A percentile compares a stretch with the other conserved stretches of the same genome.
Evolutionary conservation across 2,797 vertebrate genomes (phyloP).

Genomic region (Dallia pectoralis): DNA sequence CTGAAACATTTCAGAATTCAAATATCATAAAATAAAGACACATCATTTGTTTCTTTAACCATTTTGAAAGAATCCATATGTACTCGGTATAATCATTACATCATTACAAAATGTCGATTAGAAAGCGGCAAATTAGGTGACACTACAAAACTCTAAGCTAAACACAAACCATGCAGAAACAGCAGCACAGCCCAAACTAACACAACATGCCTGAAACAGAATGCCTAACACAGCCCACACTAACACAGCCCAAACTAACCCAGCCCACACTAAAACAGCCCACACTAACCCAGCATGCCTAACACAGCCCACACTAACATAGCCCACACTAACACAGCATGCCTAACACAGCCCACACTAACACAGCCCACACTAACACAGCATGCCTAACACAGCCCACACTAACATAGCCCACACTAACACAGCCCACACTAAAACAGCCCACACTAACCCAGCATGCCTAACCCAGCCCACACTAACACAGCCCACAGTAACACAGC

Average conservation of each 20-base stretch:
- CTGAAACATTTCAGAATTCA: not conserved
- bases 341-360: no score
- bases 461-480: constrained; percentile 28
- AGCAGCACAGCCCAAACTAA: constrained; percentile 26
- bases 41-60: not conserved
- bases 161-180: constrained; percentile 25
- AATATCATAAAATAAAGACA: not conserved
- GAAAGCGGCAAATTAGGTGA: constrained; percentile 1
- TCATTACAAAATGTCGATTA: not conserved
- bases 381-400: constrained; percentile 24
- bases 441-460: no score
- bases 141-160: not conserved
- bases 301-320: constrained; percentile 29
- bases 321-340: constrained; percentile 24
- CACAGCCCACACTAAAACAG: constrained; percentile 20
- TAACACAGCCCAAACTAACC: constrained; percentile 28
- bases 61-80: not conserved
- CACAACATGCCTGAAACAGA: no score
- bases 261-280: constrained; percentile 18
- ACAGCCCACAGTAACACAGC: constrained; percentile 23
- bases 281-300: constrained; percentile 22
- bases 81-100: not conserved
- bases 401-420: constrained; percentile 26
- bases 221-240: no score
- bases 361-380: constrained; percentile 24